Conservation (phyloP, 2,888 invertebrate genomes). For the Watsonalla binaria region DNA sequence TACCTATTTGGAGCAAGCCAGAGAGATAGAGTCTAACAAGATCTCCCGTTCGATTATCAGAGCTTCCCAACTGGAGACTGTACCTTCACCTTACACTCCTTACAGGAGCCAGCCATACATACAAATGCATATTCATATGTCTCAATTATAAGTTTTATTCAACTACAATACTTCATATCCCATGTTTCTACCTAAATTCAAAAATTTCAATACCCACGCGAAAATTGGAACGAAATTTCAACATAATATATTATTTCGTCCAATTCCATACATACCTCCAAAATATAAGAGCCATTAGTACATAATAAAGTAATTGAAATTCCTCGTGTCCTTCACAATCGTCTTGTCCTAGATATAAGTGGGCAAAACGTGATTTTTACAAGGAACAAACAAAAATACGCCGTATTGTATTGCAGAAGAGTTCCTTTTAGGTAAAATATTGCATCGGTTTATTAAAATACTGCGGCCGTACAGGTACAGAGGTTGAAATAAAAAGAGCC, state of each 20-base stretch:
- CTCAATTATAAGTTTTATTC: no score
- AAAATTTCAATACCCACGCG: slow-evolving; percentile 18
- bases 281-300: slow-evolving; percentile 45
- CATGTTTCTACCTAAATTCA: slow-evolving; percentile 15
- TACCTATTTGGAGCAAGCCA: no score
- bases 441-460: slow-evolving; percentile 73
- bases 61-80: no score
- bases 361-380: slow-evolving; percentile 63
- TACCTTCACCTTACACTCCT: no score
- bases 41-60: no score
- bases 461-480: slow-evolving; percentile 76
- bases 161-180: background rate
- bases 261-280: slow-evolving; percentile 28
- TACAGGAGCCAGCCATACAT: no score
- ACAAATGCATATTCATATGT: no score
- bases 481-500: slow-evolving; percentile 76
- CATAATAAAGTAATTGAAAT: slow-evolving; percentile 77
- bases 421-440: slow-evolving; percentile 29
- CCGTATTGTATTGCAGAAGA: slow-evolving; percentile 26
- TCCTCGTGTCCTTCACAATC: slow-evolving; percentile 70
- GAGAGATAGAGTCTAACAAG: no score
- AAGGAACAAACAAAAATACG: slow-evolving; percentile 22
- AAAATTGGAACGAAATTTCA: no score
- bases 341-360: slow-evolving; percentile 74
- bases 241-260: slow-evolving; percentile 13